Base-by-base conservation (phyloP, 2,888 invertebrate species). In the Lepidonotus clava region DNA sequence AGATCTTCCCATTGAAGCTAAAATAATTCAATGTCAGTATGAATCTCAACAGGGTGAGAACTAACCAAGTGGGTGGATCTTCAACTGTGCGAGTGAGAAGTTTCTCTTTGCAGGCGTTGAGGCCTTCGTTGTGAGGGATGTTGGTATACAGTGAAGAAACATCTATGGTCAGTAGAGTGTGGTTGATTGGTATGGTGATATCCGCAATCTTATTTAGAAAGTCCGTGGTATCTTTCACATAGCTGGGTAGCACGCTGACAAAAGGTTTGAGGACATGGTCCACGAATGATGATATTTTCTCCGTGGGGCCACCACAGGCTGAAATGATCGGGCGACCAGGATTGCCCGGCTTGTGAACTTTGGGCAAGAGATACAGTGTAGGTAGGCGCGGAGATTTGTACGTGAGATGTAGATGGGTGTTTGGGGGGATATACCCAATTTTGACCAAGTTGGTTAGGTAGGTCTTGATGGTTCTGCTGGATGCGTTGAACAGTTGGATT, bases 11-110 rank as follows among this genome's bases (percentile, higher is more conserved):
- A 41, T 89, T 87, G 61, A 89, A 88, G 24, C 46, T 46, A 36
- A 86, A 89, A 51, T 77, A 85, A 71, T 89, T 89, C 8, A 40
- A 36, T 28, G 84, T 87, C 8, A 87, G 66, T 8, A 85, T 41
- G 4, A 32, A 34, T 34, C 24, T 5, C 11, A 76, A 1, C 1
- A 76, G 38, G 1, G 21, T 2, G 8, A 76, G 38, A 1, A 76
- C 14, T 11, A 34, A 11, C 34, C 8, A 18, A 8, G 76, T 76
- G 36, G 76, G 38, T 11, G 38, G 76, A 11, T 1, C n/a, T 36
- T 21, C 21, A 6, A 24, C 40, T 1, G 8, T 18, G 34, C 76
- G 34, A 5, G 2, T 38, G 2, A n/a, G 11, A 1, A 76, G 24
- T 5, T 18, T n/a, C 24, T 34, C 5, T 4, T 18, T 1, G 18